These are phyloP conservation scores for Microctonus aethiopoides DNA, from an alignment of 2,888 invertebrate species.

Conservation along the genomic window DNA sequence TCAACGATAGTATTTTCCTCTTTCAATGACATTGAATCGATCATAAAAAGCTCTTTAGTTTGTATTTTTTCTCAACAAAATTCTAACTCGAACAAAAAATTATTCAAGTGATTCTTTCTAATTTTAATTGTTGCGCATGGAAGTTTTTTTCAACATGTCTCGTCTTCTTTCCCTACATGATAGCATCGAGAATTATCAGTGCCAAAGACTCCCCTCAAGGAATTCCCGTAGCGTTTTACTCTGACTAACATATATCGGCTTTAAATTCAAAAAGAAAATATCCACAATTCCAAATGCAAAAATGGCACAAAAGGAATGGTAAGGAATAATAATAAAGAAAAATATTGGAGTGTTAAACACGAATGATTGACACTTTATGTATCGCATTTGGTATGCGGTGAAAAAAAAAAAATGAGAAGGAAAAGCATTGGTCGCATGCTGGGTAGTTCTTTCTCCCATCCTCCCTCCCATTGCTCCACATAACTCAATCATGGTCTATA, in stretches of 20 bases:
- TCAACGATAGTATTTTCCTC: constrained; percentile 31
- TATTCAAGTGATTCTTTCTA: neutral
- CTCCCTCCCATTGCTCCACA: constrained; percentile 47
- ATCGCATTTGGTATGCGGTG: constrained; percentile 53
- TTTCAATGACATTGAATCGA: neutral
- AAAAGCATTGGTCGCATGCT: constrained; percentile 49
- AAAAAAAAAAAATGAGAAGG: constrained; percentile 24
- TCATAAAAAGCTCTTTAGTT: neutral
- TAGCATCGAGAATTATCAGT: constrained; percentile 51
- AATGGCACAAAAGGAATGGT: neutral
- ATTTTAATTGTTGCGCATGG: neutral
- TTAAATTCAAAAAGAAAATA: neutral
- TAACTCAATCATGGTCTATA: constrained; percentile 65
- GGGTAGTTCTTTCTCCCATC: constrained; percentile 30
- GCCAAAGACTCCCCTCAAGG: constrained; percentile 52
- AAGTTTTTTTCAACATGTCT: neutral
- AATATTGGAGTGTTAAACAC: constrained; percentile 37
- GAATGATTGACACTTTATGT: constrained; percentile 63
- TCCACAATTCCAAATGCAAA: neutral
- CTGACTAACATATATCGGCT: neutral
- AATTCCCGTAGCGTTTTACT: constrained; percentile 30
- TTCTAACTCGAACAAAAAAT: neutral
- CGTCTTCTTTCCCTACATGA: neutral
- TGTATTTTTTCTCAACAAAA: neutral
- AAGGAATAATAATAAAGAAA: constrained; percentile 21